A percentile compares a stretch with the other conserved stretches of the same genome.
phyloP scores from a whole-genome alignment of 2,113 vertebrate genomes.

The Pogonocichla stellata region DNA sequence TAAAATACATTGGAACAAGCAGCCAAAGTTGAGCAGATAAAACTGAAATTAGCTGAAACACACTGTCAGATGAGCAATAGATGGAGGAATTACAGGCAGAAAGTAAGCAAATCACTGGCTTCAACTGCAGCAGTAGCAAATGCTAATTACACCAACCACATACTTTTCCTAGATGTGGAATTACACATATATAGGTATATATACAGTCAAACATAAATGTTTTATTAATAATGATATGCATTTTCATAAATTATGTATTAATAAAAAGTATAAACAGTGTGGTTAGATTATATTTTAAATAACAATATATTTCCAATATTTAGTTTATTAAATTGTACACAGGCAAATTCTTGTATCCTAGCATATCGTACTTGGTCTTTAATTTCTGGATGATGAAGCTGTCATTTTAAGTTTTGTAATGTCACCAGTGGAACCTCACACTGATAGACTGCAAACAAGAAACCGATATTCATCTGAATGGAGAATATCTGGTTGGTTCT shows the following conservation, averaged over 20 bases:
- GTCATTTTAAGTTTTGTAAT: not conserved
- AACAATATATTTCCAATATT: not conserved
- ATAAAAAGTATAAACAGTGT: not conserved
- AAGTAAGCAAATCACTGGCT: not conserved
- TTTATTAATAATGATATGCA: not conserved
- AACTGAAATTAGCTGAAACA: slow-evolving; percentile 8
- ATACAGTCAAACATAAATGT: not conserved
- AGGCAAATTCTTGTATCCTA: not conserved
- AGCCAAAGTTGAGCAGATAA: not conserved
- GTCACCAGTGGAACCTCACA: not conserved
- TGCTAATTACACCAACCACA: not conserved
- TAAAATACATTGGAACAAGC: not conserved
- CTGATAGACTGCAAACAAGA: not conserved
- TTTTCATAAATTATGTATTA: not conserved
- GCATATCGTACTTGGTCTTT: not conserved
- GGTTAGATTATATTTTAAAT: not conserved
- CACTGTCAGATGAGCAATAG: not conserved
- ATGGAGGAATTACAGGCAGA: not conserved
- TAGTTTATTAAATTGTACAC: not conserved
- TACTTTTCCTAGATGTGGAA: not conserved
- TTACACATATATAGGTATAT: not conserved
- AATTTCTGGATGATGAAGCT: not conserved
- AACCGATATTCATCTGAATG: not conserved
- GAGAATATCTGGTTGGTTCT: not conserved
- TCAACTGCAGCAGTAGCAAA: not conserved